Evolutionary conservation across 2,888 invertebrate genomes (phyloP).

Genomic region (Petrophora chlorosata): DNA sequence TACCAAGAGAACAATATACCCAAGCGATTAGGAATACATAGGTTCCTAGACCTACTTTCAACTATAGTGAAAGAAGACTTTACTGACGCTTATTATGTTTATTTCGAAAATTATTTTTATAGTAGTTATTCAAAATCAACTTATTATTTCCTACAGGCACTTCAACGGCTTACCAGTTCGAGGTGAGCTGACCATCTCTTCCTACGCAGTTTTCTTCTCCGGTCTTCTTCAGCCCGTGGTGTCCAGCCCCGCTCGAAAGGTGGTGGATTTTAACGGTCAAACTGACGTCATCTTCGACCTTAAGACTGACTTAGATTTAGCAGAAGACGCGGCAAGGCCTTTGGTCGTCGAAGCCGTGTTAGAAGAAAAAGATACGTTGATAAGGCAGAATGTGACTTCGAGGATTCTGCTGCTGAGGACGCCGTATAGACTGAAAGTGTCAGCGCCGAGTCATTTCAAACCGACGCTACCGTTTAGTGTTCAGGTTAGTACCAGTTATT

Average conservation of each 20-base stretch:
- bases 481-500: conserved; percentile 73
- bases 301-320: conserved; percentile 88
- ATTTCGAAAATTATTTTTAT: not conserved
- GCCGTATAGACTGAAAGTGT: conserved; percentile 87
- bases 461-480: conserved; percentile 93
- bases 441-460: conserved; percentile 94
- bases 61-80: no score
- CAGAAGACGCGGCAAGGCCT: conserved; percentile 90
- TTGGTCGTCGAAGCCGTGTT: conserved; percentile 94
- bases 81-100: no score
- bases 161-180: conserved; percentile 93
- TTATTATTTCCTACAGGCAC: conserved; percentile 80
- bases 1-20: no score
- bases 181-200: conserved; percentile 93
- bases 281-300: conserved; percentile 90
- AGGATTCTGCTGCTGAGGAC: conserved; percentile 84
- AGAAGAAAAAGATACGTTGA: conserved; percentile 94
- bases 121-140: not conserved
- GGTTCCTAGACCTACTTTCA: no score
- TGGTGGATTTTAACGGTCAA: conserved; percentile 85
- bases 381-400: conserved; percentile 91
- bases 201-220: conserved; percentile 92
- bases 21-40: no score
- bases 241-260: conserved; percentile 88
- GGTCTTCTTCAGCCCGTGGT: conserved; percentile 91